Evolutionary conservation across 2,797 vertebrate species (phyloP).

Genomic region (Heterohyrax brucei): DNA sequence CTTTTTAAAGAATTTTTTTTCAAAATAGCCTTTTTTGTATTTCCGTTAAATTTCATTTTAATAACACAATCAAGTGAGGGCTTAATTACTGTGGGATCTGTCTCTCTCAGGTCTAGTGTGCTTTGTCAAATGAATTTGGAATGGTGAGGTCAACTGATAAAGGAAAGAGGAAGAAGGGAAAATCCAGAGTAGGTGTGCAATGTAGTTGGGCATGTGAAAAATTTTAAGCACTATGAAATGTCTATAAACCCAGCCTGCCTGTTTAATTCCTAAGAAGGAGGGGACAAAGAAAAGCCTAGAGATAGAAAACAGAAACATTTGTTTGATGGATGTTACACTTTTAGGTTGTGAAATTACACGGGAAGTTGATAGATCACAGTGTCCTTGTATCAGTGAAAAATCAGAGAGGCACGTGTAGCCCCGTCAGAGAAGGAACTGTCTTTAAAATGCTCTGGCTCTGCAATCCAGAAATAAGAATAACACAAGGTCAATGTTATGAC

Average conservation of each 20-base stretch:
- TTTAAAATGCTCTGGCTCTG: conserved; percentile 69
- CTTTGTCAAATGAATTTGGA: conserved; percentile 64
- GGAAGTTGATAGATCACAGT: conserved; percentile 84
- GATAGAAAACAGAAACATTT: conserved; percentile 67
- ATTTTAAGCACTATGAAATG: background rate
- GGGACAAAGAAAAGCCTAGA: conserved; percentile 31
- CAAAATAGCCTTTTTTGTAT: conserved; percentile 43
- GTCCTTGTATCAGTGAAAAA: conserved; percentile 79
- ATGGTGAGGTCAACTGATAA: background rate
- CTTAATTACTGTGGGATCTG: conserved; percentile 51
- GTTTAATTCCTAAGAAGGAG: background rate
- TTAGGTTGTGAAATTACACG: conserved; percentile 83
- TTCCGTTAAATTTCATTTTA: conserved; percentile 70
- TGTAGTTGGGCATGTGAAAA: background rate
- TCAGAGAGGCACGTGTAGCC: conserved; percentile 69
- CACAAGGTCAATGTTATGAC: conserved; percentile 63
- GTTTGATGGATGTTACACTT: conserved; percentile 82
- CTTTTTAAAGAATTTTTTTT: background rate
- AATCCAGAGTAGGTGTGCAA: background rate
- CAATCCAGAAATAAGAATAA: conserved; percentile 73
- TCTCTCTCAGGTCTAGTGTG: background rate
- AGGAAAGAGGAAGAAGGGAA: background rate
- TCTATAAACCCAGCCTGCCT: background rate
- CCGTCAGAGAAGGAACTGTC: conserved; percentile 79
- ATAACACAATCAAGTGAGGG: background rate